Conservation (phyloP, 2,888 invertebrate species). For the Tenthredo scrophulariae region DNA sequence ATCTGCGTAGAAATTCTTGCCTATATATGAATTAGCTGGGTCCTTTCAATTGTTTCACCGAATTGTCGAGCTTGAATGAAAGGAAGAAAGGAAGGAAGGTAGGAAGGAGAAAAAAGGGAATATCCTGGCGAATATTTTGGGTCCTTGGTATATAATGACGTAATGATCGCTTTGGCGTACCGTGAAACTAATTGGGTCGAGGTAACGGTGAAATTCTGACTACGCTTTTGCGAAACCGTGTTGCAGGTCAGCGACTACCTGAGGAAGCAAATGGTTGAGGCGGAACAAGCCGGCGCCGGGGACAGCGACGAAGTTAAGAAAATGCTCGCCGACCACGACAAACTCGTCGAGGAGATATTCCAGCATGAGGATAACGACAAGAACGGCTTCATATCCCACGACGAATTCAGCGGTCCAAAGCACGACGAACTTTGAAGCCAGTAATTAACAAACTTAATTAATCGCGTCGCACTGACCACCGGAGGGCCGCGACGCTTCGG, state of each 20-base stretch:
- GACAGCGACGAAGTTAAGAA: constrained; percentile 89
- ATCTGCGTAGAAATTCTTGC: background rate
- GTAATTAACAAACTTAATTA: constrained; percentile 46
- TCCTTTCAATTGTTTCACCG: background rate
- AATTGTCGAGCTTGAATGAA: background rate
- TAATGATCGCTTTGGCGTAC: background rate
- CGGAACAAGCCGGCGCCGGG: constrained; percentile 81
- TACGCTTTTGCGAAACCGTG: background rate
- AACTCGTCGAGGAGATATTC: constrained; percentile 97
- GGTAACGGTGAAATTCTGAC: background rate
- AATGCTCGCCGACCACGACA: constrained; percentile 93
- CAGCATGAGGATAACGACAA: constrained; percentile 98
- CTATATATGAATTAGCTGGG: background rate
- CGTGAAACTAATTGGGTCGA: constrained; percentile 16
- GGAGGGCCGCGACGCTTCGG: constrained; percentile 23
- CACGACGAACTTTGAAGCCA: constrained; percentile 94
- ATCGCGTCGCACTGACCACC: constrained; percentile 51
- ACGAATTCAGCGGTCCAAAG: constrained; percentile 98
- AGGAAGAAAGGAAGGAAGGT: background rate
- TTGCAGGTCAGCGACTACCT: constrained; percentile 93
- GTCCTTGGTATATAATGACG: constrained; percentile 16
- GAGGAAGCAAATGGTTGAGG: constrained; percentile 93
- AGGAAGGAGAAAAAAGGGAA: background rate
- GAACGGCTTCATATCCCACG: constrained; percentile 97
- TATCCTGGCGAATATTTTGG: background rate